Base-by-base conservation (phyloP, 1,140 invertebrate genomes). In the Cryptotermes secundus region DNA sequence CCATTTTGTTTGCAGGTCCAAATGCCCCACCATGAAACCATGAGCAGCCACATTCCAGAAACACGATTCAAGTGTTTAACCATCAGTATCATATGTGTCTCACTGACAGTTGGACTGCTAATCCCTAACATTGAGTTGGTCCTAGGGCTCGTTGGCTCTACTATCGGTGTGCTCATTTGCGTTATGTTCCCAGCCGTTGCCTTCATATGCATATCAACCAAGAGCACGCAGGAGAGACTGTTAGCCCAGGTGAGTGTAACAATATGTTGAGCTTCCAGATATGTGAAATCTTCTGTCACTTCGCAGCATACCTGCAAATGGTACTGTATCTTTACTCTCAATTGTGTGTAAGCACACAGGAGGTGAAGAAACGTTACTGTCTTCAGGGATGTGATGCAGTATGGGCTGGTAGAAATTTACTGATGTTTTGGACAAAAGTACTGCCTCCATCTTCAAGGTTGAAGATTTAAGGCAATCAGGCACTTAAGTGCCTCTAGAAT, bases 131-230 rank as follows among this genome's bases (percentile, higher is more conserved):
- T 99, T 85, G 98, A 99, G 91, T 93, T 99, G 87, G 96, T 99
- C 81, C 92, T 99, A 38, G 97, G 97, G 9, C 89, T 99, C 45
- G 94, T 97, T 83, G 98, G 98, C 24, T 97, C 98, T 24, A 98
- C 98, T 22, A 97, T 98, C 86, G 98, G 98, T 9, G 96, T 97
- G n/a, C 93, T 97, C 84, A 96, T 99, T 86, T 98, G 97, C 87
- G 93, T 98, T 26, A 95, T 99, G 87, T 96, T 98, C 88, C 98
- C 98, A 1, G 95, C 97, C 2, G 92, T 93, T 7, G 91, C 93
- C 83, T 93, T 92, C 86, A 88, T 93, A 10, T 87, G 88, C 72
- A 89, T 92, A 22, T 90, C 91, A 84, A 88, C 89, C 10, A 90
- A 88, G 65, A 89, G 89, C 83, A 89, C 90, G 12, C 89, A 89